These are phyloP conservation scores for Macrotrachela quadricornifera DNA, from an alignment of 1,140 invertebrate genomes.

Conservation along the genomic window DNA sequence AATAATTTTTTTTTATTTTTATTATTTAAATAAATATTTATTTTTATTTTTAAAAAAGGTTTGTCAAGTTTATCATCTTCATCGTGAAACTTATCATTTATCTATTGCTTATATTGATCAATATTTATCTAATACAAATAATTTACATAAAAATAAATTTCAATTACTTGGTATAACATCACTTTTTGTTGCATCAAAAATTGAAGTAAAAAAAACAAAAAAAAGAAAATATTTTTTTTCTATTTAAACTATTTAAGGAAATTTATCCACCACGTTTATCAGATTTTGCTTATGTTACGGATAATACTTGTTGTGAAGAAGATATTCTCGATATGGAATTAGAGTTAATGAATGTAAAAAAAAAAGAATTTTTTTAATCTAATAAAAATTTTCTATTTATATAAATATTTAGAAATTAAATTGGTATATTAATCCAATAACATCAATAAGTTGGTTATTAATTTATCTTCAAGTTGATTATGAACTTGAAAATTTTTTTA, in stretches of 20 bases:
- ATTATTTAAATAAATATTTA: too few relatives aligned
- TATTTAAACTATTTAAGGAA: slow-evolving; percentile 35
- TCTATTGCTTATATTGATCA: slow-evolving; percentile 83
- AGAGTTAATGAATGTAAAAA: too few relatives aligned
- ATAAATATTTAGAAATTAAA: slow-evolving; percentile 39
- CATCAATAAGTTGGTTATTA: slow-evolving; percentile 67
- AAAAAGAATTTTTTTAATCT: too few relatives aligned
- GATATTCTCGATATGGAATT: slow-evolving; percentile 3
- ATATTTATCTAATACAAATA: slow-evolving; percentile 46
- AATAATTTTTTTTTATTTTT: too few relatives aligned
- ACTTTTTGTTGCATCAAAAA: slow-evolving; percentile 82
- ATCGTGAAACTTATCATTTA: slow-evolving; percentile 84
- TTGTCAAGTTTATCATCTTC: slow-evolving; percentile 79
- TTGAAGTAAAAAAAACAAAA: slow-evolving; percentile 35
- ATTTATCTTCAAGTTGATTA: slow-evolving; percentile 60
- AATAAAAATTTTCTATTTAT: not conserved
- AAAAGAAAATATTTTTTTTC: too few relatives aligned
- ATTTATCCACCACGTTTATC: slow-evolving; percentile 88
- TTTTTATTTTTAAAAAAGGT: slow-evolving; percentile 34
- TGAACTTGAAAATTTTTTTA: too few relatives aligned
- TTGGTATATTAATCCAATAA: slow-evolving; percentile 77
- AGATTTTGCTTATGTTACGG: slow-evolving; percentile 74
- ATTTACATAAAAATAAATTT: slow-evolving; percentile 33
- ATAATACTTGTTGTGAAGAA: slow-evolving; percentile 26
- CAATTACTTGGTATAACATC: slow-evolving; percentile 82